A percentile compares a stretch with the other conserved stretches of the same genome.
phyloP scores from a whole-genome alignment of 2,888 invertebrate genomes.

The Sussaba pulchella region DNA sequence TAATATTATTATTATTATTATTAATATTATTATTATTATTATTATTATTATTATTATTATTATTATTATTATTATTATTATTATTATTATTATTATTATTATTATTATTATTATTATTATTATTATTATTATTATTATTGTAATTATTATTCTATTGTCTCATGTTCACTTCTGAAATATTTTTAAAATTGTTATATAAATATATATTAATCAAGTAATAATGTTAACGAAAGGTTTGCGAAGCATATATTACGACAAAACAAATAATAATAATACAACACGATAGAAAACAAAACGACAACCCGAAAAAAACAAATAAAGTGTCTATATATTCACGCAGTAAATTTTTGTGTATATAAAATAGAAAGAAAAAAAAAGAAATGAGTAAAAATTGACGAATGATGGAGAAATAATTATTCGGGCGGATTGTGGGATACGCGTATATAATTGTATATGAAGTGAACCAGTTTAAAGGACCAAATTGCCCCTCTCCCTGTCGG shows the following conservation, averaged over 20 bases:
- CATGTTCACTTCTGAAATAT: constrained; percentile 79
- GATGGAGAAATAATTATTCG: constrained; percentile 50
- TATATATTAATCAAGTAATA: constrained; percentile 77
- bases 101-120: constrained; percentile 72
- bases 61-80: constrained; percentile 74
- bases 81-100: constrained; percentile 57
- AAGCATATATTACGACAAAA: constrained; percentile 66
- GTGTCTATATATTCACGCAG: constrained; percentile 69
- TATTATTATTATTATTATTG: constrained; percentile 73
- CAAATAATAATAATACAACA: constrained; percentile 66
- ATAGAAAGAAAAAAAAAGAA: constrained; percentile 28
- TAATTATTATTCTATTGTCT: constrained; percentile 77
- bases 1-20: constrained; percentile 70
- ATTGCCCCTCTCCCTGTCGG: constrained; percentile 67
- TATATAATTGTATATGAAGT: constrained; percentile 68
- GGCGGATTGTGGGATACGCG: too few relatives aligned
- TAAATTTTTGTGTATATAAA: constrained; percentile 68
- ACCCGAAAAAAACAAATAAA: constrained; percentile 49
- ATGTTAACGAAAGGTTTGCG: constrained; percentile 73
- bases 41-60: constrained; percentile 74
- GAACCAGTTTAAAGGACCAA: constrained; percentile 80
- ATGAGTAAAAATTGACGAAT: constrained; percentile 17
- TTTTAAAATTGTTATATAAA: constrained; percentile 80
- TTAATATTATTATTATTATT: constrained; percentile 74
- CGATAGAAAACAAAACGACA: constrained; percentile 59